phyloP scores from a whole-genome alignment of 2,797 vertebrate species.

The Danio aesculapii region DNA sequence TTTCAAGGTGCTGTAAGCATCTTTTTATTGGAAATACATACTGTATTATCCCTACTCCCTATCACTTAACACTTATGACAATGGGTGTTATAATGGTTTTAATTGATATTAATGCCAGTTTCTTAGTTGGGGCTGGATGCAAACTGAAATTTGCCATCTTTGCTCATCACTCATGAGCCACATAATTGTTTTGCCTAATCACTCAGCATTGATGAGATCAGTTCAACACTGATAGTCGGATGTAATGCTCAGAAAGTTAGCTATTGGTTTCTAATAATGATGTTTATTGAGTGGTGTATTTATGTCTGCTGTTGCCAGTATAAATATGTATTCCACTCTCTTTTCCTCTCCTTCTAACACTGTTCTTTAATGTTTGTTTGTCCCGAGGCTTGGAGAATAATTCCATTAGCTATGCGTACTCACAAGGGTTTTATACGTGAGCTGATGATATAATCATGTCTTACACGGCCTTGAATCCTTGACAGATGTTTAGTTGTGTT shows the following conservation, averaged over 20 bases:
- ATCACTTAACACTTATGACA: neutral
- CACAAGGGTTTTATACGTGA: constrained; percentile 23
- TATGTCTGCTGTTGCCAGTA: neutral
- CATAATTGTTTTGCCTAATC: neutral
- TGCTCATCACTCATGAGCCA: neutral
- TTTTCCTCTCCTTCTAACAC: constrained; percentile 2
- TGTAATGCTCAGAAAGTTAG: neutral
- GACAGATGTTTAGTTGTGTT: constrained; percentile 8
- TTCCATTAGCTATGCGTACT: constrained; percentile 31
- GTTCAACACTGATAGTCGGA: neutral
- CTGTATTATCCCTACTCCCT: neutral
- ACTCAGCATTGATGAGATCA: neutral
- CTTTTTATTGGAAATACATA: constrained; percentile 11
- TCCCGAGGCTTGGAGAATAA: constrained; percentile 38
- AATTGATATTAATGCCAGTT: neutral
- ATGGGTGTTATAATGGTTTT: neutral
- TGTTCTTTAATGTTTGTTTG: constrained; percentile 48
- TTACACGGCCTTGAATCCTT: neutral
- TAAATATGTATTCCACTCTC: constrained; percentile 39
- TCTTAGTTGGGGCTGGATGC: too few relatives aligned
- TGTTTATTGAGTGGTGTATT: constrained; percentile 8
- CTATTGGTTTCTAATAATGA: neutral
- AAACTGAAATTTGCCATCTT: neutral
- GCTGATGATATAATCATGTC: neutral
- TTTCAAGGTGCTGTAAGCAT: neutral